Percentiles rank a stretch among this genome's conserved stretches.
These are phyloP conservation scores for Physeter macrocephalus DNA, from an alignment of 2,113 vertebrate species.

Conservation along the genomic window DNA sequence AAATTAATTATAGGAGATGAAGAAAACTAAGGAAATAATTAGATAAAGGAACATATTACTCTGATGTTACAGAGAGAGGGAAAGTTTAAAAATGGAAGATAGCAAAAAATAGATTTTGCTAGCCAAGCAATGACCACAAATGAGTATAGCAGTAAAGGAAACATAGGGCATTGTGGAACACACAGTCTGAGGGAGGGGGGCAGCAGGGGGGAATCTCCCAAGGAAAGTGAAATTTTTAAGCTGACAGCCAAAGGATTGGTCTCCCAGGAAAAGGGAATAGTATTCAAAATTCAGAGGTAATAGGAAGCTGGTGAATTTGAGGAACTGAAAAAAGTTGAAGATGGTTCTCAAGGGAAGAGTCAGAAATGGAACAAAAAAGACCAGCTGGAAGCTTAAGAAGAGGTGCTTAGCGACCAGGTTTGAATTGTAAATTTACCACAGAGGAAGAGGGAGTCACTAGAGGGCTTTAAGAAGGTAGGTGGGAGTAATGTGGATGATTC, in stretches of 20 bases:
- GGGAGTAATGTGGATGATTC: neutral
- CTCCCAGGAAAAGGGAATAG: neutral
- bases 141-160: neutral
- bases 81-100: slow-evolving; percentile 16
- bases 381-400: neutral
- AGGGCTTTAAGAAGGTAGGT: neutral
- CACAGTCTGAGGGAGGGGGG: neutral
- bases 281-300: neutral
- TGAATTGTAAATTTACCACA: neutral
- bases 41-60: neutral
- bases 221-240: neutral
- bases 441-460: neutral
- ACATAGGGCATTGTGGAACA: neutral
- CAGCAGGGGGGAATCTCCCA: neutral
- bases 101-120: neutral
- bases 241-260: neutral
- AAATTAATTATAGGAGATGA: slow-evolving; percentile 13
- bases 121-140: neutral
- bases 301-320: neutral
- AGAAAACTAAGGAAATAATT: slow-evolving; percentile 14
- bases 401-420: neutral
- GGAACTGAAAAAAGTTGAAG: neutral
- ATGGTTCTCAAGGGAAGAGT: neutral
- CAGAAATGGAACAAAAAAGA: neutral
- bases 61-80: neutral